Conservation (phyloP, 2,113 vertebrate genomes). For the Petrocephalus microphthalmus region DNA sequence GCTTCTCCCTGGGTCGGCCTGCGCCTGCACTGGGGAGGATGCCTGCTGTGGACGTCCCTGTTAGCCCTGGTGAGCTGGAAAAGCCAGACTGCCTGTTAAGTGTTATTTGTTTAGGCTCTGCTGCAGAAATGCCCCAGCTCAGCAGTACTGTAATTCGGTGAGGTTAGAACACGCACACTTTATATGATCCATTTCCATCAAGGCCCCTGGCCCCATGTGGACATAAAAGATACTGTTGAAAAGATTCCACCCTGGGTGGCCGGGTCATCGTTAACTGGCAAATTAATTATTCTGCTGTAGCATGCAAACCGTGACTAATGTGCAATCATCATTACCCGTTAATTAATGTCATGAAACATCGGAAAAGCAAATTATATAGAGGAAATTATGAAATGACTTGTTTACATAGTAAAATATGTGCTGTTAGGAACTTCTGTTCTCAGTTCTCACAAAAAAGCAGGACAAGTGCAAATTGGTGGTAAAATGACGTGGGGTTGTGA, state of each 20-base stretch:
- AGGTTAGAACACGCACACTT: background rate
- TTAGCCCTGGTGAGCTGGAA: conserved; percentile 58
- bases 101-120: background rate
- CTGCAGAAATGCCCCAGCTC: background rate
- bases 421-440: background rate
- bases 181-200: background rate
- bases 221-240: background rate
- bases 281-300: background rate
- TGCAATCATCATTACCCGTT: background rate
- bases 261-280: background rate
- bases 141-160: background rate
- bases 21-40: conserved; percentile 33
- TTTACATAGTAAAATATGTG: background rate
- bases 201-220: background rate
- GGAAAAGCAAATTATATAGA: background rate
- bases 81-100: background rate
- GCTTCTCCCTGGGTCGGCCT: conserved; percentile 46
- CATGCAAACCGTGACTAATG: background rate
- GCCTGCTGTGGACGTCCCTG: conserved; percentile 25
- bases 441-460: background rate
- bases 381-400: background rate
- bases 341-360: background rate
- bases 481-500: background rate
- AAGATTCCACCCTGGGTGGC: background rate
- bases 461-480: background rate